Conservation (phyloP, 2,113 vertebrate species). For the Bufo bufo region DNA sequence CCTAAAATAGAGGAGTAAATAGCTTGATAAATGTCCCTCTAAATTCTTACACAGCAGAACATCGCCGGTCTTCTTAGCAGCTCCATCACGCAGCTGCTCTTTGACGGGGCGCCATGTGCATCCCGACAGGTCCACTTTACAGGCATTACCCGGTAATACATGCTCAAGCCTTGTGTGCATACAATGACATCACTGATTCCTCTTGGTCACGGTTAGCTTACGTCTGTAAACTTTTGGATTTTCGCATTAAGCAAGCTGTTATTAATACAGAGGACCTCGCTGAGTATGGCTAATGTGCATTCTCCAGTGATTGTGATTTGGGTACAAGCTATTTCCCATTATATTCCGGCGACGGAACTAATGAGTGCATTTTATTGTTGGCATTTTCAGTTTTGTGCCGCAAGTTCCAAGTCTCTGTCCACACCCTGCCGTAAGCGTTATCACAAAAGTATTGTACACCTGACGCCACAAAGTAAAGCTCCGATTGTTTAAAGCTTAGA, state of each 20-base stretch:
- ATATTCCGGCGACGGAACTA: background rate
- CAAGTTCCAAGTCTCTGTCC: background rate
- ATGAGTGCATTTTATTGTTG: background rate
- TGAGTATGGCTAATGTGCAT: background rate
- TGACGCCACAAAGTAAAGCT: background rate
- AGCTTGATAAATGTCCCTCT: too few species aligned
- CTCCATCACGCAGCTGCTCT: too few species aligned
- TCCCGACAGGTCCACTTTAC: background rate
- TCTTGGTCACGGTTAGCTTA: background rate
- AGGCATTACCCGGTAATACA: too few species aligned
- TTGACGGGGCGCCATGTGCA: too few species aligned
- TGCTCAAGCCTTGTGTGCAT: background rate
- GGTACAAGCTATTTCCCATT: constrained; percentile 2
- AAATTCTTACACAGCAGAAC: too few species aligned
- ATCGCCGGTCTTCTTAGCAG: too few species aligned
- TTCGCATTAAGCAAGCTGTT: background rate
- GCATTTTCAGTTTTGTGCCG: background rate
- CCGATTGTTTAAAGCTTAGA: background rate
- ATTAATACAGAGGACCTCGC: background rate
- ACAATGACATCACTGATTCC: constrained; percentile 2
- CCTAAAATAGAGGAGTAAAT: too few species aligned
- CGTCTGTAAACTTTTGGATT: background rate
- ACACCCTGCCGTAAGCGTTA: background rate
- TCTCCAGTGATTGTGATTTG: background rate
- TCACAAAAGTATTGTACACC: background rate